Percentiles rank a stretch among this genome's conserved stretches.
These are phyloP conservation scores for Smittia sp. DNA, from an alignment of 2,888 invertebrate genomes.

Conservation along the genomic window DNA sequence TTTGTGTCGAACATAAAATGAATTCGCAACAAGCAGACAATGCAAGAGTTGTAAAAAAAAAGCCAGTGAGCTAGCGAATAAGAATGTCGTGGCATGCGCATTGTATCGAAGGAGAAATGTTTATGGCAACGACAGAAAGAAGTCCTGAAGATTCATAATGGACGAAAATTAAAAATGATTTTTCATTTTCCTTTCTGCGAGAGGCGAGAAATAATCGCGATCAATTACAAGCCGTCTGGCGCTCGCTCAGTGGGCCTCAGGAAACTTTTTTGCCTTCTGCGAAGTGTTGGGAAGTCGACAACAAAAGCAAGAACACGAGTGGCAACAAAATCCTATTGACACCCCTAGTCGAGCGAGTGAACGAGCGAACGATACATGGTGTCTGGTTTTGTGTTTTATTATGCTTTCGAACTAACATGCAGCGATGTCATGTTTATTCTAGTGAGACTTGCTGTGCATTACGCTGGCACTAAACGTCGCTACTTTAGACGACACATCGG, in stretches of 20 bases:
- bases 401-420: slow-evolving; percentile 1
- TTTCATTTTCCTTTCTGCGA: neutral
- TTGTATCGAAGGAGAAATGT: neutral
- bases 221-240: neutral
- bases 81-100: slow-evolving; percentile 11
- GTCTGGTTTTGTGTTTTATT: slow-evolving; percentile 25
- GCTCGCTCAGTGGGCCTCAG: neutral
- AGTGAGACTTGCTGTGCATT: slow-evolving; percentile 3
- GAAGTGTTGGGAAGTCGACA: neutral
- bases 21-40: slow-evolving; percentile 6
- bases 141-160: neutral
- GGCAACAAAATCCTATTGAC: slow-evolving; percentile 25
- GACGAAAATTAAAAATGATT: slow-evolving; percentile 17
- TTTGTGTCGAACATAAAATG: slow-evolving; percentile 4
- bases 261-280: neutral
- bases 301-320: slow-evolving; percentile 6
- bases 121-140: neutral
- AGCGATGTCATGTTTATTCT: slow-evolving; percentile 4
- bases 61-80: neutral
- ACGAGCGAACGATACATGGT: neutral
- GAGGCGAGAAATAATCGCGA: neutral
- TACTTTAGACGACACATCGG: neutral
- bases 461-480: neutral
- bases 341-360: neutral
- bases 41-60: neutral